Evolutionary conservation across 2,888 invertebrate genomes (phyloP), one percentile per base, ranked within the genome.

Genomic region (Dioctria linearis): DNA sequence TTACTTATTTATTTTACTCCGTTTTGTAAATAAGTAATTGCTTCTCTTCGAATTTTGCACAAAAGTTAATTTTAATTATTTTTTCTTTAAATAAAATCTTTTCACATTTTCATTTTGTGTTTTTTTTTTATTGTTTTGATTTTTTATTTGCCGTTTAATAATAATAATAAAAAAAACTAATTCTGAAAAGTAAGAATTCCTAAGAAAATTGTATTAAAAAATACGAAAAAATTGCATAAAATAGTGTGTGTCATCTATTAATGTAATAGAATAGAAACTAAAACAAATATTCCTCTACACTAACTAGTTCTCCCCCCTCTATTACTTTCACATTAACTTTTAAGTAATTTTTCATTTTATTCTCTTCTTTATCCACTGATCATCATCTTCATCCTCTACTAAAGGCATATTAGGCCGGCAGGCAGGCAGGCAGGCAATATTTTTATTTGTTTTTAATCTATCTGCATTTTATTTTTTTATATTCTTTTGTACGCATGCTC

Each of bases 231-330:
- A 25, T 66, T 66, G 66, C 51, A 65, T 63, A 78, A 78, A 78
- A 66, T 65, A 54, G 42, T 25, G 25, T 25, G 25, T 78, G 66
- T 78, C 78, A 78, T 78, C 78, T 78, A 78, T 78, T 78, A 78
- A 78, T 78, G 78, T 78, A 78, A 78, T 78, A 78, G 78, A 78
- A 78, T 66, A 66, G 42, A 66, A 71, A 66, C 78, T 66, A 54
- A 78, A 78, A 63, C 37, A 39, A 49, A 76, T 76, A 13, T 76
- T 46, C 63, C 2, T 25, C 25, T 25, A 25, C 2, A 25, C 25
- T 25, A 25, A 25, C 25, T 25, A 1, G 25, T 25, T 25, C 25
- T 25, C 25, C 25, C 25, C 25, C 25, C 25, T 25, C 25, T 25
- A 25, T 2, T 25, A 25, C 25, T 25, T 25, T 25, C 25, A 25